Conservation (phyloP, 2,888 invertebrate species). For the Drosophila recens region DNA sequence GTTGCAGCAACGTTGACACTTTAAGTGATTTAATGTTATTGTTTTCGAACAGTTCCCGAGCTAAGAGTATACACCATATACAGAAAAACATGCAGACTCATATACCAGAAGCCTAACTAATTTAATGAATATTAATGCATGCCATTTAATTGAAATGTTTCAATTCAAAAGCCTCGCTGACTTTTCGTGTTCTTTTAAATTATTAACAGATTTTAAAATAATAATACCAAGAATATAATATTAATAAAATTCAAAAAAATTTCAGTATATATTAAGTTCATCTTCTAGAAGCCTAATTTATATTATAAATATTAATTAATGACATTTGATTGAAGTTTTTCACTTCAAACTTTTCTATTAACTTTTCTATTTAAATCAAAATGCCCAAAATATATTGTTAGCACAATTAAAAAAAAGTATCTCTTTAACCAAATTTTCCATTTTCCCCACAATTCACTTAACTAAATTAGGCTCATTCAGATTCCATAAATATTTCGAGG, state of each 20-base stretch:
- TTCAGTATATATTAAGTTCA: neutral
- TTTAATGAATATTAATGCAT: conserved; percentile 76
- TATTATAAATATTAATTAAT: too few relatives aligned
- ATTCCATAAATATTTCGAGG: too few relatives aligned
- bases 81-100: neutral
- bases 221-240: neutral
- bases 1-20: conserved; percentile 75
- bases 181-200: neutral
- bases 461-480: too few relatives aligned
- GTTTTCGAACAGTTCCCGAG: conserved; percentile 58
- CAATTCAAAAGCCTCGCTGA: conserved; percentile 2
- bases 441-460: too few relatives aligned
- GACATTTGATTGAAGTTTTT: too few relatives aligned
- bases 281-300: too few relatives aligned
- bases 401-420: too few relatives aligned
- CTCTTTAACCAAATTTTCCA: too few relatives aligned
- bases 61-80: conserved; percentile 11
- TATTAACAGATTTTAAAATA: conserved; percentile 26
- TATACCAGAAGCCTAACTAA: conserved; percentile 35
- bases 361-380: too few relatives aligned
- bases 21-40: conserved; percentile 84
- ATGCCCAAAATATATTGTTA: too few relatives aligned
- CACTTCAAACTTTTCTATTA: too few relatives aligned
- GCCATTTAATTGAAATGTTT: conserved; percentile 70
- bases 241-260: conserved; percentile 4